A percentile compares a stretch with the other conserved stretches of the same genome.
These are phyloP conservation scores for Oceanodroma leucorhoa DNA, from an alignment of 2,797 vertebrate genomes.

Conservation along the genomic window DNA sequence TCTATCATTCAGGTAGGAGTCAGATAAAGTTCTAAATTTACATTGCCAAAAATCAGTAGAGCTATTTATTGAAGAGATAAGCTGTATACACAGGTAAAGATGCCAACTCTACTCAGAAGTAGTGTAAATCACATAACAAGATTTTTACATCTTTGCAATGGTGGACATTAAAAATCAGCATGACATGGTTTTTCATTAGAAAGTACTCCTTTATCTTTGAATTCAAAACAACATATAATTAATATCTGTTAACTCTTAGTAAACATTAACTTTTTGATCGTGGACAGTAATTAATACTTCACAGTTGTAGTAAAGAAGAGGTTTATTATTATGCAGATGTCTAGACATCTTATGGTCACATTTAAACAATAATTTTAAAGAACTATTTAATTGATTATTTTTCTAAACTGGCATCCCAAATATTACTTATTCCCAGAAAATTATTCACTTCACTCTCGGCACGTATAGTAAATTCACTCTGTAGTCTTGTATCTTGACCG, in stretches of 20 bases:
- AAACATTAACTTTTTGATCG: not conserved
- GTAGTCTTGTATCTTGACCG: not conserved
- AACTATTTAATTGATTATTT: not conserved
- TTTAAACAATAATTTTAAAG: not conserved
- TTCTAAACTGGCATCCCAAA: not conserved
- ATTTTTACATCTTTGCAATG: not conserved
- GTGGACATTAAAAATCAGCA: not conserved
- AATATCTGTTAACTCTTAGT: not conserved
- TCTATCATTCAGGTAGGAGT: not conserved
- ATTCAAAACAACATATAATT: not conserved
- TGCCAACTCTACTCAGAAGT: not conserved
- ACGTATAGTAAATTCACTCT: not conserved
- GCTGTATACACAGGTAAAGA: not conserved
- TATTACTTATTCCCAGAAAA: not conserved
- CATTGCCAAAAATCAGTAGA: not conserved
- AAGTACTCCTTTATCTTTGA: not conserved
- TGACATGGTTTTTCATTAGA: not conserved
- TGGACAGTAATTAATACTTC: not conserved
- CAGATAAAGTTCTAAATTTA: not conserved
- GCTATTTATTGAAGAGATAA: not conserved
- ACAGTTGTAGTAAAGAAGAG: not conserved
- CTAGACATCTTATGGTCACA: not conserved
- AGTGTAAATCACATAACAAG: not conserved
- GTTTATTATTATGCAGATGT: not conserved
- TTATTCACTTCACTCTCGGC: not conserved